Conservation (phyloP, 2,888 invertebrate species). For the Pachycephus smyrnensis region DNA sequence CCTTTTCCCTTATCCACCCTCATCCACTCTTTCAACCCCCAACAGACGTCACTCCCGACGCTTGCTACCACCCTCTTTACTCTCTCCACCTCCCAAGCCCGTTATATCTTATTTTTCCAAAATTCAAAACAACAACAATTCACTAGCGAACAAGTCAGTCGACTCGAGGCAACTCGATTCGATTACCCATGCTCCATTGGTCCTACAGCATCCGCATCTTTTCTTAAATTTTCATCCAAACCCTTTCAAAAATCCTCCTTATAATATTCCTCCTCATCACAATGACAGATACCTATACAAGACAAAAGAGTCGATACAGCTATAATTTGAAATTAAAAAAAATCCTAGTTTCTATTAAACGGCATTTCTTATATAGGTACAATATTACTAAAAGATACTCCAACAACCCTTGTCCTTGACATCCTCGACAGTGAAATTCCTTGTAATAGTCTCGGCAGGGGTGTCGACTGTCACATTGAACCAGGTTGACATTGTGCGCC, state of each 20-base stretch:
- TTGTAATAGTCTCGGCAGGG: neutral
- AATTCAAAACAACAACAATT: neutral
- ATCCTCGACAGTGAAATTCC: neutral
- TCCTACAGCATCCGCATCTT: neutral
- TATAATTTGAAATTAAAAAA: neutral
- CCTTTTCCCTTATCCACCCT: conserved; percentile 15
- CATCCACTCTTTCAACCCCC: conserved; percentile 11
- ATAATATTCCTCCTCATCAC: neutral
- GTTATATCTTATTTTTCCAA: neutral
- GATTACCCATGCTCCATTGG: neutral
- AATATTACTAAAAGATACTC: neutral
- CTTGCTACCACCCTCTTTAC: neutral
- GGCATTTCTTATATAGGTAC: neutral
- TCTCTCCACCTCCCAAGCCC: neutral
- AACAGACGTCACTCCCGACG: neutral
- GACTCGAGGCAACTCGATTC: neutral
- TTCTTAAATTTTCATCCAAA: neutral
- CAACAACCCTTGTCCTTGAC: neutral
- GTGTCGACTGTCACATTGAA: neutral
- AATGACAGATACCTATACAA: neutral
- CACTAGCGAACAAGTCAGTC: neutral
- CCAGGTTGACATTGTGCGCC: neutral
- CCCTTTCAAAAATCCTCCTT: neutral
- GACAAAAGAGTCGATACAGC: neutral
- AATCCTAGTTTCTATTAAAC: neutral